These are phyloP conservation scores for Rhagonycha lutea DNA, from an alignment of 2,888 invertebrate species.

Conservation along the genomic window DNA sequence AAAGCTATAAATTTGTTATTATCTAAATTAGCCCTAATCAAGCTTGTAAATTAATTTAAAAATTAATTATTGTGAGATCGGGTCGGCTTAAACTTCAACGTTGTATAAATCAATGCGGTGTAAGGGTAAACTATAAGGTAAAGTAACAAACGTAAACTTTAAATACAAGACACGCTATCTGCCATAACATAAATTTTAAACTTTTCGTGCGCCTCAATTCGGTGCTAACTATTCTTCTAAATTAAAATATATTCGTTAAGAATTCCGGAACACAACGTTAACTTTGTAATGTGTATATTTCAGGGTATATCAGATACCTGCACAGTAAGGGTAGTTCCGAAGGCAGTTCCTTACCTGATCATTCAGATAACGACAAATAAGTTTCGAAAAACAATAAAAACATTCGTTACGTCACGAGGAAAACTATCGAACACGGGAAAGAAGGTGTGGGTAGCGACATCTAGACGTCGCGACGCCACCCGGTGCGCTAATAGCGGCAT, in stretches of 20 bases:
- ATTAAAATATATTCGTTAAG: constrained; percentile 27
- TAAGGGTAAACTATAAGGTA: background rate
- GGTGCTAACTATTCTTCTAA: constrained; percentile 6
- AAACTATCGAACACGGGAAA: constrained; percentile 6
- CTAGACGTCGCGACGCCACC: constrained; percentile 14
- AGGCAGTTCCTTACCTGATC: constrained; percentile 20
- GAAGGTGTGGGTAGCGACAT: constrained; percentile 22
- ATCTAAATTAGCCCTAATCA: background rate
- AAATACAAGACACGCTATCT: constrained; percentile 5
- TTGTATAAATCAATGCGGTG: background rate
- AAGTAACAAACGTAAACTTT: constrained; percentile 4
- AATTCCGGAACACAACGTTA: constrained; percentile 12
- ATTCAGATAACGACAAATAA: constrained; percentile 13
- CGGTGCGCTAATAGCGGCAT: constrained; percentile 7
- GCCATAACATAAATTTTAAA: constrained; percentile 10
- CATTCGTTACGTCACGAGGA: constrained; percentile 5
- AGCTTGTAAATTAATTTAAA: background rate
- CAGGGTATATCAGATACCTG: constrained; percentile 21
- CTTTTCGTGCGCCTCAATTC: background rate
- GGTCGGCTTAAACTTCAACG: background rate
- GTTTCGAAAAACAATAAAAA: constrained; percentile 8
- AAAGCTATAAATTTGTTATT: background rate
- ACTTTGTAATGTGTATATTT: constrained; percentile 20
- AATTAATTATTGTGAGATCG: background rate
- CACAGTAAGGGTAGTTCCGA: constrained; percentile 23